These are phyloP conservation scores for Microchirus variegatus DNA, from an alignment of 2,797 vertebrate species.

Conservation along the genomic window DNA sequence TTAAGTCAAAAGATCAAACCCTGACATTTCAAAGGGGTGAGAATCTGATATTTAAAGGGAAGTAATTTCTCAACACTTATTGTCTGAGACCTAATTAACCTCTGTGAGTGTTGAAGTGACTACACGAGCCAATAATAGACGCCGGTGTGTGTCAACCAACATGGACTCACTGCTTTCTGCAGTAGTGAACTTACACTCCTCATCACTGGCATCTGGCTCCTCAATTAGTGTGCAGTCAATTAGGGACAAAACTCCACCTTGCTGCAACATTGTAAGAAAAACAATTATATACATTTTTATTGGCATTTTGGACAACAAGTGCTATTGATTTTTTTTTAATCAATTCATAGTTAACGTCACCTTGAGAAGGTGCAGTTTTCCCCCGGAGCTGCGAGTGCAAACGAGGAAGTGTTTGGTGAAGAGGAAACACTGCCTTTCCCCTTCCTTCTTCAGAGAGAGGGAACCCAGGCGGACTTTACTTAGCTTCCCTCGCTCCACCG, in stretches of 20 bases:
- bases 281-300: background rate
- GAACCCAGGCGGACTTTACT: slow-evolving; percentile 97
- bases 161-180: background rate
- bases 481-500: slow-evolving; percentile 95
- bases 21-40: slow-evolving; percentile 75
- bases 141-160: slow-evolving; percentile 3
- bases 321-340: background rate
- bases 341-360: slow-evolving; percentile 69
- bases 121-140: slow-evolving; percentile 37
- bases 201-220: slow-evolving; percentile 91
- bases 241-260: slow-evolving; percentile 96
- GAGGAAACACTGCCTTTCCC: slow-evolving; percentile 97
- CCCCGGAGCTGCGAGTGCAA: slow-evolving; percentile 97
- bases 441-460: slow-evolving; percentile 97
- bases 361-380: slow-evolving; percentile 97
- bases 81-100: slow-evolving; percentile 80
- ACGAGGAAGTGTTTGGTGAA: slow-evolving; percentile 99
- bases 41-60: slow-evolving; percentile 71
- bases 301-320: background rate
- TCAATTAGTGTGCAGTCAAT: slow-evolving; percentile 96
- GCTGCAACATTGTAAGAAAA: slow-evolving; percentile 78
- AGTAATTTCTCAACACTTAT: slow-evolving; percentile 67
- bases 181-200: slow-evolving; percentile 89
- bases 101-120: slow-evolving; percentile 28
- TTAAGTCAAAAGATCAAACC: slow-evolving; percentile 65